phyloP scores from a whole-genome alignment of 2,797 vertebrate genomes.

The Pyrocephalus nanus region DNA sequence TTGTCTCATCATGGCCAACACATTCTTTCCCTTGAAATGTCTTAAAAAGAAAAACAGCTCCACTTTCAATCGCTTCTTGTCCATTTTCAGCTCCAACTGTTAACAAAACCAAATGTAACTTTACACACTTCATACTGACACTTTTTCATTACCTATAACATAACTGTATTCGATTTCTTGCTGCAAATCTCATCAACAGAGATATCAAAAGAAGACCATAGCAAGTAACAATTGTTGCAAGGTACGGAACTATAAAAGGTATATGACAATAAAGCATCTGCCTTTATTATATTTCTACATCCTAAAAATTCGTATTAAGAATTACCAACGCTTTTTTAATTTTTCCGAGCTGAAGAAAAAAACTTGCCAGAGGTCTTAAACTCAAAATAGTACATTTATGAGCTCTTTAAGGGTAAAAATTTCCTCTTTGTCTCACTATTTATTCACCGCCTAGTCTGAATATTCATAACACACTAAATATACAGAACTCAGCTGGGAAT shows the following conservation, averaged over 20 bases:
- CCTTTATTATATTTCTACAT: background rate
- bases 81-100: slow-evolving; percentile 90
- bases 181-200: background rate
- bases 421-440: slow-evolving; percentile 21
- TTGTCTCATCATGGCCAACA: slow-evolving; percentile 88
- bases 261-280: background rate
- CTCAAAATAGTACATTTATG: background rate
- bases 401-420: background rate
- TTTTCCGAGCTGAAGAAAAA: background rate
- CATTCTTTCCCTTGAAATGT: slow-evolving; percentile 87
- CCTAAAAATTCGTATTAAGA: background rate
- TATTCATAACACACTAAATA: slow-evolving; percentile 32
- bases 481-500: slow-evolving; percentile 2
- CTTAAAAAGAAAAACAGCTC: slow-evolving; percentile 91
- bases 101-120: slow-evolving; percentile 56
- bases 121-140: background rate
- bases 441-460: slow-evolving; percentile 46
- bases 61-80: slow-evolving; percentile 89
- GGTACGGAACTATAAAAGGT: background rate
- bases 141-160: background rate
- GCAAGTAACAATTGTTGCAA: background rate
- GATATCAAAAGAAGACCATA: background rate
- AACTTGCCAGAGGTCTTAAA: background rate
- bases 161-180: slow-evolving; percentile 24
- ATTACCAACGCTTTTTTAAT: background rate